Percentiles rank a stretch among this genome's conserved stretches.
These are phyloP conservation scores for Zoanthus gigantus DNA, from an alignment of 92 coral and sea anemone species.

Conservation along the genomic window DNA sequence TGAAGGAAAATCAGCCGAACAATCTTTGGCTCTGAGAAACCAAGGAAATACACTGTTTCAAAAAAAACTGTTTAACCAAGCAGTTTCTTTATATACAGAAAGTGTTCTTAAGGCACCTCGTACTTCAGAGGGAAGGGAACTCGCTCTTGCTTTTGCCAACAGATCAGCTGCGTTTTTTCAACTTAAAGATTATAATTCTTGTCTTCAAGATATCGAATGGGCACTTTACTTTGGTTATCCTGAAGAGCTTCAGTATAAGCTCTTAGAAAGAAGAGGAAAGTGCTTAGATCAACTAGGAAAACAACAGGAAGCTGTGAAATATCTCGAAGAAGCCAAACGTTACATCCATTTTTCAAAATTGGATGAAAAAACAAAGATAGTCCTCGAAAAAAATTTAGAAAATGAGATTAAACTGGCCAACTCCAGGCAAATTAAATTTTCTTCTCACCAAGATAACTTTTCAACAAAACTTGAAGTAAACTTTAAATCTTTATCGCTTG, in stretches of 20 bases:
- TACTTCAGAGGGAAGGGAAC: conserved; percentile 57
- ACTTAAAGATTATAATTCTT: conserved; percentile 63
- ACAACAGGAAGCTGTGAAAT: conserved; percentile 52
- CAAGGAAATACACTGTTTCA: conserved; percentile 87
- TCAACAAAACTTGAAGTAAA: conserved; percentile 8
- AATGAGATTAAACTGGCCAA: conserved; percentile 44
- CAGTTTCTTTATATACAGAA: conserved; percentile 74
- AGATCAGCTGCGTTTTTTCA: conserved; percentile 91
- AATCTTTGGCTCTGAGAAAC: conserved; percentile 69
- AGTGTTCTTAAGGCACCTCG: conserved; percentile 78
- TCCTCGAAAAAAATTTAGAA: conserved; percentile 69
- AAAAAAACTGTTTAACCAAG: conserved; percentile 61
- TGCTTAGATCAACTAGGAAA: conserved; percentile 64
- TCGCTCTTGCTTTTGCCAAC: conserved; percentile 90
- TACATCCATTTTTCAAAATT: conserved; percentile 68
- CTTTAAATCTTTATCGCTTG: conserved; percentile 43
- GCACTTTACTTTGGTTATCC: conserved; percentile 81
- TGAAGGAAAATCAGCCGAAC: conserved; percentile 66
- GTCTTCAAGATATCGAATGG: conserved; percentile 77
- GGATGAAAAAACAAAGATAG: conserved; percentile 66
- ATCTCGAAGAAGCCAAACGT: conserved; percentile 69
- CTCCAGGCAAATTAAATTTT: neutral
- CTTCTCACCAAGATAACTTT: neutral
- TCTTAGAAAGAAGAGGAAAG: conserved; percentile 86
- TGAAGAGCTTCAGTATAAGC: conserved; percentile 70